Conservation (phyloP, 2,888 invertebrate genomes). For the Drosophila vallismaia region DNA sequence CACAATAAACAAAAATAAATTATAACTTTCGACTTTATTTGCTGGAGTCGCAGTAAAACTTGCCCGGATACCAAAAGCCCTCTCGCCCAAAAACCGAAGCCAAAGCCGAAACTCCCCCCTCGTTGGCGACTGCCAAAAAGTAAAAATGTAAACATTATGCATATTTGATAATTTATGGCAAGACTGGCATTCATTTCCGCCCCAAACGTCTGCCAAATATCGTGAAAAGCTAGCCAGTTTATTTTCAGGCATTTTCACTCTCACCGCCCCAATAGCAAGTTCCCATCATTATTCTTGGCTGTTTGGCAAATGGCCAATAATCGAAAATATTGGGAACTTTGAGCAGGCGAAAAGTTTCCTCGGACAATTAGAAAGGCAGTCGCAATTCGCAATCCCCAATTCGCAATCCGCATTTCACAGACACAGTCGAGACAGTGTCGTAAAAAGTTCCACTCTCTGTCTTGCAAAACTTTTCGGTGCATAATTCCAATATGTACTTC, state of each 20-base stretch:
- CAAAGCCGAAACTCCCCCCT: neutral
- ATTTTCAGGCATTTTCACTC: constrained; percentile 37
- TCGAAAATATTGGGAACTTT: constrained; percentile 82
- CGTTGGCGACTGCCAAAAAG: constrained; percentile 20
- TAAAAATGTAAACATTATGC: constrained; percentile 79
- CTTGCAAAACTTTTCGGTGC: constrained; percentile 59
- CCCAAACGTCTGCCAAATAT: constrained; percentile 52
- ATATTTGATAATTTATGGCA: constrained; percentile 82
- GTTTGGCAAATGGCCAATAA: constrained; percentile 81
- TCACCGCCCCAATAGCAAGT: neutral
- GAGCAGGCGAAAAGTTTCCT: constrained; percentile 63
- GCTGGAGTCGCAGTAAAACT: constrained; percentile 71
- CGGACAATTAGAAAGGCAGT: constrained; percentile 69
- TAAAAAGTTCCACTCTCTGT: constrained; percentile 43
- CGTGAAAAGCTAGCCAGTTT: constrained; percentile 26
- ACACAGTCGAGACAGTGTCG: constrained; percentile 51
- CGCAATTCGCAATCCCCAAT: constrained; percentile 18
- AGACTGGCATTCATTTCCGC: constrained; percentile 80
- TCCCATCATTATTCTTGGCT: constrained; percentile 9
- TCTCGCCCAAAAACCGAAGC: neutral
- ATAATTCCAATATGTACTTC: constrained; percentile 39
- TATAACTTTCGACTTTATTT: constrained; percentile 67
- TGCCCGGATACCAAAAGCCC: constrained; percentile 50
- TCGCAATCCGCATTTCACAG: neutral
- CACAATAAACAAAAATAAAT: constrained; percentile 79